Percentiles rank a stretch among this genome's conserved stretches.
Evolutionary conservation across 1,140 invertebrate genomes (phyloP).

Genomic region (Neotoxoptera formosana): DNA sequence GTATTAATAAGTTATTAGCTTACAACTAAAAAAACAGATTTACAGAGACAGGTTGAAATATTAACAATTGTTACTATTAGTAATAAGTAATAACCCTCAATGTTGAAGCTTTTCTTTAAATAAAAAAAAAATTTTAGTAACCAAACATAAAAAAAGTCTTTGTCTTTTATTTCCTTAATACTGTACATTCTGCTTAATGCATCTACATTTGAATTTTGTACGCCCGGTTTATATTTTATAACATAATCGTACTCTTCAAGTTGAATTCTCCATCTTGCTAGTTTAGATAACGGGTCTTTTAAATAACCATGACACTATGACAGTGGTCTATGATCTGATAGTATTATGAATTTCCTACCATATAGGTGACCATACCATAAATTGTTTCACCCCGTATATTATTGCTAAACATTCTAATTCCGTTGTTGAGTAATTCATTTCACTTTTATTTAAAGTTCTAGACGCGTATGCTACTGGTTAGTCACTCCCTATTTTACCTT

Average conservation of each 20-base stretch:
- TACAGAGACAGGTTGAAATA: too few relatives aligned
- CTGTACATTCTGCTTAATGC: not conserved
- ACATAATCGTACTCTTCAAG: constrained; percentile 66
- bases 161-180: not conserved
- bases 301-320: constrained; percentile 64
- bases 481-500: constrained; percentile 61
- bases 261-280: not conserved
- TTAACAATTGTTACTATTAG: too few relatives aligned
- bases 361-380: constrained; percentile 65
- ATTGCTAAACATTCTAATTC: constrained; percentile 64
- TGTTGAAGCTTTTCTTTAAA: too few relatives aligned
- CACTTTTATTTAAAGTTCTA: constrained; percentile 63
- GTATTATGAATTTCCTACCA: constrained; percentile 64
- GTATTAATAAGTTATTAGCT: too few relatives aligned
- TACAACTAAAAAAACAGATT: too few relatives aligned
- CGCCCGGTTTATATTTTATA: constrained; percentile 64
- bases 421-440: constrained; percentile 64
- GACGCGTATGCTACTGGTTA: constrained; percentile 63
- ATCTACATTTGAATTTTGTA: constrained; percentile 62
- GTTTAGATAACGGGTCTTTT: not conserved
- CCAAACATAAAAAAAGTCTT: too few relatives aligned
- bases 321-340: constrained; percentile 67
- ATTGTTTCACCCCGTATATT: constrained; percentile 65
- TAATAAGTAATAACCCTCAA: too few relatives aligned
- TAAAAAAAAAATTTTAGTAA: too few relatives aligned